Evolutionary conservation across 2,888 invertebrate genomes (phyloP).

Genomic region (Apodemia zela): DNA sequence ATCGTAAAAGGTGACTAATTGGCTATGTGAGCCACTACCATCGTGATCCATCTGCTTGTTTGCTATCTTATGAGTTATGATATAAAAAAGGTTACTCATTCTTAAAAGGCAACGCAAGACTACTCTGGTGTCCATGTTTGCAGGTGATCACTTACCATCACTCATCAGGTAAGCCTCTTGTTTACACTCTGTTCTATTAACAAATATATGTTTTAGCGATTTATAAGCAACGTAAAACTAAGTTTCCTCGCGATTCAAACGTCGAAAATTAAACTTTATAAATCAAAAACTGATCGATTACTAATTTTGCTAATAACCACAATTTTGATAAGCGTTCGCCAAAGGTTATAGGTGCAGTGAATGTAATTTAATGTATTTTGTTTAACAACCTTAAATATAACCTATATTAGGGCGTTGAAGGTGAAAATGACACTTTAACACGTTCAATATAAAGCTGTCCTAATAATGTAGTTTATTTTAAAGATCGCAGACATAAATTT

Average conservation of each 20-base stretch:
- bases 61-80: no score
- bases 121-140: no score
- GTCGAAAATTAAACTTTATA: constrained; percentile 30
- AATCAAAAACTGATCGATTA: constrained; percentile 32
- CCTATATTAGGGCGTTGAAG: neutral
- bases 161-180: no score
- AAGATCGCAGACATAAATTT: constrained; percentile 19
- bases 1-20: no score
- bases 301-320: constrained; percentile 35
- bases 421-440: constrained; percentile 5
- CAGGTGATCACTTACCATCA: no score
- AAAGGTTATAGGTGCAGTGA: constrained; percentile 41
- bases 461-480: constrained; percentile 3
- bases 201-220: no score
- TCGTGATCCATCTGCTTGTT: no score
- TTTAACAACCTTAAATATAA: neutral
- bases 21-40: no score
- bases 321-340: constrained; percentile 37
- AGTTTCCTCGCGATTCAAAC: neutral
- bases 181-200: no score
- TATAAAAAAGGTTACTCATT: no score
- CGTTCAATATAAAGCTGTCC: constrained; percentile 3
- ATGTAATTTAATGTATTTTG: constrained; percentile 31
- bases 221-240: no score
- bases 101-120: no score